These are phyloP conservation scores for Anas capensis DNA, from an alignment of 2,797 vertebrate species.

Conservation along the genomic window DNA sequence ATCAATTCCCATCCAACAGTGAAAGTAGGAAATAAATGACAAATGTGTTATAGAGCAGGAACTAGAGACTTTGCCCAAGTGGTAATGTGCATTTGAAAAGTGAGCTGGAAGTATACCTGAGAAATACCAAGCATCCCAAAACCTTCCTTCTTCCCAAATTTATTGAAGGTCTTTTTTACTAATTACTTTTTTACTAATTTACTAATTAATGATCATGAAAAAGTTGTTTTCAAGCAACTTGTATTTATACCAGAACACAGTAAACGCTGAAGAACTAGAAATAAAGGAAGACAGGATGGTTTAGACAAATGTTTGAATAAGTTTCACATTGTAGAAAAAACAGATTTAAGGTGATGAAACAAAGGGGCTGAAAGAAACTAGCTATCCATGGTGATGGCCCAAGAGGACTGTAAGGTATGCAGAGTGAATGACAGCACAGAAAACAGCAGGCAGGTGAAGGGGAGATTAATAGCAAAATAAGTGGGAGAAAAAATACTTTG, in stretches of 20 bases:
- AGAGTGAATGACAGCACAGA: neutral
- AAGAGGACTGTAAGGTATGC: neutral
- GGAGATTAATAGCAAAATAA: neutral
- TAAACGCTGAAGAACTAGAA: neutral
- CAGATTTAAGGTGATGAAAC: neutral
- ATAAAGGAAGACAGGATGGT: neutral
- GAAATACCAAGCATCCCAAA: neutral
- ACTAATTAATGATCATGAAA: neutral
- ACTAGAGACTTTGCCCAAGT: neutral
- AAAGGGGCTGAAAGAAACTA: neutral
- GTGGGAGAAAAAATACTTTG: neutral
- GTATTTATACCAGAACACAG: neutral
- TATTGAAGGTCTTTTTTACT: neutral
- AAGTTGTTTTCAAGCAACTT: neutral
- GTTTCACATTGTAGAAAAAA: neutral
- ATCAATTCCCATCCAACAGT: neutral
- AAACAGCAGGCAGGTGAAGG: neutral
- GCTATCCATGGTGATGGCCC: too few species aligned
- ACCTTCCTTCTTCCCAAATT: neutral
- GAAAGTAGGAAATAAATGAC: slow-evolving; percentile 4
- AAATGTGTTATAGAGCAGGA: neutral
- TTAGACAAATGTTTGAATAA: neutral
- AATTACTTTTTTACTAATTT: neutral
- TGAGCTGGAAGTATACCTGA: neutral
- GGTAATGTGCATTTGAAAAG: neutral